Percentiles rank a stretch among this genome's conserved stretches.
Evolutionary conservation across 1,140 invertebrate genomes (phyloP).

Genomic region (Tetramorium alpestre): DNA sequence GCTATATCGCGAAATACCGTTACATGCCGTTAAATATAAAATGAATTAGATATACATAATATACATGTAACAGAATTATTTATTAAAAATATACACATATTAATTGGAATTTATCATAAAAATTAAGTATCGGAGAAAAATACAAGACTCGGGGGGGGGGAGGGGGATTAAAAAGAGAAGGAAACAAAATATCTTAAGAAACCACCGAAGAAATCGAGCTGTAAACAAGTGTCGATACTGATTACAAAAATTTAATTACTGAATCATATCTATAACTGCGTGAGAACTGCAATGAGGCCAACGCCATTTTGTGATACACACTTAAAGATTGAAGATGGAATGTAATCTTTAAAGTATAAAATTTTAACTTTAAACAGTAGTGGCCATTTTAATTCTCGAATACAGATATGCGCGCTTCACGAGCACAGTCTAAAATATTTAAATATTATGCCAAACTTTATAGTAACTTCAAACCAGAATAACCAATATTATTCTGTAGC

Average conservation of each 20-base stretch:
- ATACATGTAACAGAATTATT: background rate
- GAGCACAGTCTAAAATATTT: background rate
- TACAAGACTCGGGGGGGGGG: background rate
- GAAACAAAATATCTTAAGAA: background rate
- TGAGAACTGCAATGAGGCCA: background rate
- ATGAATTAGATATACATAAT: background rate
- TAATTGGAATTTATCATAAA: background rate
- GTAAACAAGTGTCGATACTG: background rate
- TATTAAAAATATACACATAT: background rate
- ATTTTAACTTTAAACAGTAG: background rate
- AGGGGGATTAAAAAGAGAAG: background rate
- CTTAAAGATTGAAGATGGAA: background rate
- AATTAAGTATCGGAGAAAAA: background rate
- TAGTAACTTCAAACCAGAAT: background rate
- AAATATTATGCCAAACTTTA: slow-evolving; percentile 25
- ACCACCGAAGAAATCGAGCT: background rate
- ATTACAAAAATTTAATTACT: slow-evolving; percentile 36
- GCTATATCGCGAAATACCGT: slow-evolving; percentile 9
- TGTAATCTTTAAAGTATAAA: background rate
- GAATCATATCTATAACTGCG: slow-evolving; percentile 4
- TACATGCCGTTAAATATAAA: background rate
- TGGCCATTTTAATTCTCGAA: background rate
- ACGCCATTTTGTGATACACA: background rate
- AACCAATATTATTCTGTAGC: slow-evolving; percentile 27
- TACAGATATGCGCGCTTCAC: background rate